phyloP scores from a whole-genome alignment of 2,113 vertebrate species.

The Phaethon lepturus region DNA sequence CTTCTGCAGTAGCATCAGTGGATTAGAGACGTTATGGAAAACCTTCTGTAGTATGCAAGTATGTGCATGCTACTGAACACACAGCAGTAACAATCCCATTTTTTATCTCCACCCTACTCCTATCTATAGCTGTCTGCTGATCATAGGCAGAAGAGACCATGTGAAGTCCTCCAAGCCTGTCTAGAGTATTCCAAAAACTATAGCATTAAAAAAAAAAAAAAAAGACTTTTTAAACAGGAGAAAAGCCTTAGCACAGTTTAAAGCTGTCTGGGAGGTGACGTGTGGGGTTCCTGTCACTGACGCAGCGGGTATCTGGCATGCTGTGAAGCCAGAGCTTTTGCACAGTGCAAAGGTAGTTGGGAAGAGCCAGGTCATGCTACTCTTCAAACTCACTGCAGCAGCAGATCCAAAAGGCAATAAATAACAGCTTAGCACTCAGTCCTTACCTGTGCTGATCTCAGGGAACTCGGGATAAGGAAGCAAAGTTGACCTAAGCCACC shows the following conservation, averaged over 20 bases:
- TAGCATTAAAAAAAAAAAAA: background rate
- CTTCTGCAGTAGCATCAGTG: background rate
- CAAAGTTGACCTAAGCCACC: background rate
- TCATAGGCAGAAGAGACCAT: background rate
- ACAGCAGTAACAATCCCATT: background rate
- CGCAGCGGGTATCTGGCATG: rapidly evolving
- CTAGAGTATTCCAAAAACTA: background rate
- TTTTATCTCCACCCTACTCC: background rate
- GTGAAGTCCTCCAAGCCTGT: background rate
- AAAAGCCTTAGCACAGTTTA: background rate
- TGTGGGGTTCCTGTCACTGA: background rate
- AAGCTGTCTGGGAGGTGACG: background rate
- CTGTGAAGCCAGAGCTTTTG: background rate
- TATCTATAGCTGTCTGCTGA: background rate
- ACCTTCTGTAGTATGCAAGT: background rate
- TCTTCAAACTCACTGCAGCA: background rate
- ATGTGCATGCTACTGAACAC: background rate
- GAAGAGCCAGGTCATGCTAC: background rate
- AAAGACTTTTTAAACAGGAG: background rate
- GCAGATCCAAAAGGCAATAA: background rate
- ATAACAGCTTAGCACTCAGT: background rate
- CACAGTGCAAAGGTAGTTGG: background rate
- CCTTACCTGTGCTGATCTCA: background rate
- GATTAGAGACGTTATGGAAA: background rate
- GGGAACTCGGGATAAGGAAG: background rate